These are phyloP conservation scores for Phaetusa simplex DNA, from an alignment of 2,113 vertebrate genomes.

Conservation along the genomic window DNA sequence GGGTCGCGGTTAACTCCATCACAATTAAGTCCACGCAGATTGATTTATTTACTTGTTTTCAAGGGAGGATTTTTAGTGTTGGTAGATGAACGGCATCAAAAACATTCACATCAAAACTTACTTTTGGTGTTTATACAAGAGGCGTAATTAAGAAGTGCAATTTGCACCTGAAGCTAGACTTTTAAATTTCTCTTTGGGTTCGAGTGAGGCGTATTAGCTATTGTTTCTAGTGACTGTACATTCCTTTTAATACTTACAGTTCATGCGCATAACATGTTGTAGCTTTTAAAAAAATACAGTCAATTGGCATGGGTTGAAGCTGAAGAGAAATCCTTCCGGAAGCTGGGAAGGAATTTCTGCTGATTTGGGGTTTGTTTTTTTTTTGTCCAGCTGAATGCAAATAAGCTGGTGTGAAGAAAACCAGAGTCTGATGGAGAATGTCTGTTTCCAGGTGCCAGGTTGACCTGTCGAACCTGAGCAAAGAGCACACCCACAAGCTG, in stretches of 20 bases:
- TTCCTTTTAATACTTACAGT: neutral
- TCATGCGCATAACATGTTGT: neutral
- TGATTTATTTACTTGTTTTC: neutral
- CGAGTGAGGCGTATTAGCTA: neutral
- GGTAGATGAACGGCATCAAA: neutral
- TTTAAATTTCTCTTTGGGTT: neutral
- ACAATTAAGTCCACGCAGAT: neutral
- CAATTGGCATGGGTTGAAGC: neutral
- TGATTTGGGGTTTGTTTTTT: neutral
- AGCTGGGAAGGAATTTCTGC: neutral
- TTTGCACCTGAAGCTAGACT: neutral
- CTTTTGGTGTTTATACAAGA: neutral
- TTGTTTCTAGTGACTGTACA: neutral
- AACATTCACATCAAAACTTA: neutral
- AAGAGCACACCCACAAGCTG: slow-evolving; percentile 93
- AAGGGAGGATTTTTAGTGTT: neutral
- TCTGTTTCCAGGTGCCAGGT: slow-evolving; percentile 88
- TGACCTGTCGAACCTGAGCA: slow-evolving; percentile 87
- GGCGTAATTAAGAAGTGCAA: neutral
- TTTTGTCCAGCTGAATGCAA: neutral
- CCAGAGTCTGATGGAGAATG: slow-evolving; percentile 47
- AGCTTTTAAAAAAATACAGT: neutral
- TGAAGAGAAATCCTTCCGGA: neutral
- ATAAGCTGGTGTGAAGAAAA: neutral
- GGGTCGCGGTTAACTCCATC: neutral